Evolutionary conservation across 2,113 vertebrate species (phyloP).

Genomic region (Rattus norvegicus): DNA sequence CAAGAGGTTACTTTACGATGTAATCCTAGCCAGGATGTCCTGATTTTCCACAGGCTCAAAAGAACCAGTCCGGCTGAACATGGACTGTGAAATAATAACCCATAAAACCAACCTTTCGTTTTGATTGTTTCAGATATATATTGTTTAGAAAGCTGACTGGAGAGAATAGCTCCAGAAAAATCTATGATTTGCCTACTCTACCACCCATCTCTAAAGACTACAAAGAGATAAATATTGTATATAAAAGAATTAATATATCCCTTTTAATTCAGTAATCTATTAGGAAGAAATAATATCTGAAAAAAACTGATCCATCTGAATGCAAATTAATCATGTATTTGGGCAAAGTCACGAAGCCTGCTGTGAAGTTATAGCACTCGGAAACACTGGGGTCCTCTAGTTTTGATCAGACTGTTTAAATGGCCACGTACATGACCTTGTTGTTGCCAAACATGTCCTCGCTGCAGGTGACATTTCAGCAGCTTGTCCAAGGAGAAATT

Average conservation of each 20-base stretch:
- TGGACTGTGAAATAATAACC: not conserved
- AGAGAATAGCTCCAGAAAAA: not conserved
- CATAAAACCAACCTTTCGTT: not conserved
- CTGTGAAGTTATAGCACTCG: not conserved
- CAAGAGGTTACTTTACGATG: not conserved
- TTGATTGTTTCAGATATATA: not conserved
- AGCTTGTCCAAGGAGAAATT: conserved; percentile 58
- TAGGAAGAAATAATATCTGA: not conserved
- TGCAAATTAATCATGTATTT: not conserved
- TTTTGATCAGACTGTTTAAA: conserved; percentile 50
- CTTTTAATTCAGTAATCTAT: not conserved
- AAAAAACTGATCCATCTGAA: not conserved
- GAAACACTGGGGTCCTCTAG: not conserved
- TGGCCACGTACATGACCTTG: not conserved
- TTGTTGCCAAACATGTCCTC: conserved; percentile 39
- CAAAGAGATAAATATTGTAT: not conserved
- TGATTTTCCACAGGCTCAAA: not conserved
- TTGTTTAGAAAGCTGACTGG: not conserved
- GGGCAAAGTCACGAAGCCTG: not conserved
- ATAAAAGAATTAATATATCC: not conserved
- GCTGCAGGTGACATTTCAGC: conserved; percentile 35
- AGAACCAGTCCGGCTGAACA: not conserved
- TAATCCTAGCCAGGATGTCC: too few species aligned
- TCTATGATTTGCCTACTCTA: not conserved
- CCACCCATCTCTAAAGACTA: not conserved